Percentiles rank a stretch among this genome's conserved stretches.
Conservation (phyloP, 2,888 invertebrate species). For the Steinernema carpocapsae region DNA sequence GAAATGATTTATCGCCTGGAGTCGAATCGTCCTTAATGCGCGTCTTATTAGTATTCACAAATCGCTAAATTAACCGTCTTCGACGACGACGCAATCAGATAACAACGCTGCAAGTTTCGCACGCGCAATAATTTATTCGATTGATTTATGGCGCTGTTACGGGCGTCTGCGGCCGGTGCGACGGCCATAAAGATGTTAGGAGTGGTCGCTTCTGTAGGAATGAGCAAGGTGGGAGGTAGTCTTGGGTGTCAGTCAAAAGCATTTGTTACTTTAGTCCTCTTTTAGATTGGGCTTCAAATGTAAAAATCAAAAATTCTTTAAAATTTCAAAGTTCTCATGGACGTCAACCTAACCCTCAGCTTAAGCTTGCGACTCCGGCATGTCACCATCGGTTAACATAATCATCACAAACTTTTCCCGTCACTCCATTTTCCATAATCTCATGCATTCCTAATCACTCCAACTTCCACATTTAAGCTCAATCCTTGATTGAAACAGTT, state of each 20-base stretch:
- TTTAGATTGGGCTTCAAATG: not conserved
- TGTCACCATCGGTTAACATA: not conserved
- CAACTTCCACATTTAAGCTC: not conserved
- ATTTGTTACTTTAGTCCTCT: no score
- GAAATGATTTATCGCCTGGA: no score
- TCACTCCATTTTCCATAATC: not conserved
- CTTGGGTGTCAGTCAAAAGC: no score
- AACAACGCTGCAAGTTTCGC: not conserved
- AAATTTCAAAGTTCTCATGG: not conserved
- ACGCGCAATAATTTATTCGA: constrained; percentile 12
- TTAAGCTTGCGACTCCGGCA: not conserved
- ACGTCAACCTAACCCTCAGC: not conserved
- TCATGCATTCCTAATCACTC: not conserved
- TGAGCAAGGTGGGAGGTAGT: no score
- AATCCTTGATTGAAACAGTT: no score
- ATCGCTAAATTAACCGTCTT: no score
- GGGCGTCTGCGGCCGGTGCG: not conserved
- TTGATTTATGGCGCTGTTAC: constrained; percentile 15
- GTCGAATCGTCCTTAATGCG: no score
- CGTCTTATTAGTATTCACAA: no score
- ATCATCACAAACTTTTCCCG: not conserved
- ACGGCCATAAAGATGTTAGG: not conserved
- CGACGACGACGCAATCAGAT: no score
- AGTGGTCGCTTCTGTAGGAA: not conserved
- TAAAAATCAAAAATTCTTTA: not conserved